Base-by-base conservation (phyloP, 2,888 invertebrate genomes). In the Idaea dimidiata region DNA sequence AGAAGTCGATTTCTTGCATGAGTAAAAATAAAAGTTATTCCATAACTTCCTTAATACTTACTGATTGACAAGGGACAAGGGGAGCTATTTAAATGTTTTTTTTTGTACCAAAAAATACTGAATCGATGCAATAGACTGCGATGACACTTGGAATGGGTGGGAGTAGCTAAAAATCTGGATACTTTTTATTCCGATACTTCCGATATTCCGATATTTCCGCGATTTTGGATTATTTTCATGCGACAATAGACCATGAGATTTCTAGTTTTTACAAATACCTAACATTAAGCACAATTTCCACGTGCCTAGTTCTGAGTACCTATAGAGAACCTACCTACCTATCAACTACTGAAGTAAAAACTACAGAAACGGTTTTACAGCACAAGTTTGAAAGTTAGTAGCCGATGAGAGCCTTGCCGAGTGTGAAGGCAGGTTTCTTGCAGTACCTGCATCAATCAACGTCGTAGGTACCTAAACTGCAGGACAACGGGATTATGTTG, bases 401-500 rank as follows among this genome's bases (percentile, higher is more conserved):
- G 54, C 16, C 32, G 66, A 64, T 65, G 63, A 61, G 65, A 66
- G 69, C 62, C 17, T 66, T 64, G 67, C 58, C 60, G 66, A 71
- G 74, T 72, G 76, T 75, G 77, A 78, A 81, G 81, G 80, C 80
- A 78, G 79, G 80, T 84, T 83, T 88, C 85, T 87, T 87, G 78
- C 80, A 78, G 81, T 84, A 84, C 83, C 84, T 84, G 89, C 87
- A 91, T 91, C 89, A 85, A 88, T 91, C 91, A 90, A 86, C 79
- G 89, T 89, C 89, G 73, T 69, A 65, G n/a, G n/a, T n/a, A n/a
- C n/a, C n/a, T n/a, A n/a, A 71, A 69, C 76, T 75, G 79, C 79
- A 80, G 80, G 82, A 81, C 80, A 77, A 77, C 76, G 77, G 77
- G 77, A 82, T 83, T 84, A 80, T 77, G 76, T 73, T 61, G 72